Evolutionary conservation across 2,888 invertebrate species (phyloP), one percentile per base, ranked within the genome.

Genomic region (Toxonevra muliebris): DNA sequence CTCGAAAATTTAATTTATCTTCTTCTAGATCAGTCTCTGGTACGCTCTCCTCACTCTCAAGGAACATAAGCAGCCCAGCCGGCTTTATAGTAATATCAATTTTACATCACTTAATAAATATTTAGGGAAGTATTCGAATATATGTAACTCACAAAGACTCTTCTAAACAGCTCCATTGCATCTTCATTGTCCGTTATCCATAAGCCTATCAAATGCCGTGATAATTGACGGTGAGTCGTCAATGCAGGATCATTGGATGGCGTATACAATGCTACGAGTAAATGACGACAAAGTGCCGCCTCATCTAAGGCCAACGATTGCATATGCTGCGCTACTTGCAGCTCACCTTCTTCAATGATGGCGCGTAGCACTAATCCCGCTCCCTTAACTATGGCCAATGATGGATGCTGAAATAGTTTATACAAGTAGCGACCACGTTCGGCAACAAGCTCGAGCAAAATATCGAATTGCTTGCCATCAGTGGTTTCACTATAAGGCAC

Each of bases 401-500:
- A 98, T 1, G 97, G 97, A 87, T 98, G 97, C 91, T 85, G 84
- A 68, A 85, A 85, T 53, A 99, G 87, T 82, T 94, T 92, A 84
- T 97, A 99, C 19, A 99, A 87, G 69, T 93, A 91, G 66, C 97
- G 89, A 8, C 98, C 98, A 74, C 94, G 90, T 63, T 92, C 90
- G 5, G 99, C 96, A 1, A 98, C 97, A 90, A 98, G 91, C 86
- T 96, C 95, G 30, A 98, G 86, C 63, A 98, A 87, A 76, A 91
- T 91, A 85, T 99, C 98, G 85, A 97, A 97, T 82, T 96, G 95
- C 81, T 94, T 94, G 61, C 97, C 96, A 81, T 98, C 97, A 0
- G 99, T 99, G 5, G 99, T 99, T 87, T 99, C 99, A 81, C 97
- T 96, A 87, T 98, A 99, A 5, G 99, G 99, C 72, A 98, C 96